These are phyloP conservation scores for Ooceraea biroi DNA, from an alignment of 1,140 invertebrate genomes.

Conservation along the genomic window DNA sequence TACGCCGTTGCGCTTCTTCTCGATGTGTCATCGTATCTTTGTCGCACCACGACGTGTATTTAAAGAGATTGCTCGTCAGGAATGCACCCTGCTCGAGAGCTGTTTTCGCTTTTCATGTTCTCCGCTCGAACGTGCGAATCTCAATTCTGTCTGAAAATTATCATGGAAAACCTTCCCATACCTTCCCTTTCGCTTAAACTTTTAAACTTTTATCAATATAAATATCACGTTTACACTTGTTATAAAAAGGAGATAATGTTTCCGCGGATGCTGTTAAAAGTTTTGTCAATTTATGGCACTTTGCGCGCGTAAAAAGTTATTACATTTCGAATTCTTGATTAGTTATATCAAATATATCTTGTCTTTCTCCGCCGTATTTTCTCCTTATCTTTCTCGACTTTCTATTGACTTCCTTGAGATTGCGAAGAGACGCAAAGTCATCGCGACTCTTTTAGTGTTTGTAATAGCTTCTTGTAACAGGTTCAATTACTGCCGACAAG, in stretches of 20 bases:
- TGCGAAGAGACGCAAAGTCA: not conserved
- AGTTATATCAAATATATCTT: not conserved
- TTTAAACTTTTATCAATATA: no score
- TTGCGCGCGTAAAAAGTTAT: no score
- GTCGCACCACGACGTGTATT: not conserved
- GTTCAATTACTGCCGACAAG: conserved; percentile 22
- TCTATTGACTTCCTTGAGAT: no score
- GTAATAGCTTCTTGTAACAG: conserved; percentile 4
- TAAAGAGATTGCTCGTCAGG: not conserved
- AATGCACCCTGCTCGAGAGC: not conserved
- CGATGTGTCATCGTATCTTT: conserved; percentile 25
- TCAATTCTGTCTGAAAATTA: no score
- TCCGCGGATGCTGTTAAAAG: no score
- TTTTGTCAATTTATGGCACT: no score
- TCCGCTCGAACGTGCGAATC: no score
- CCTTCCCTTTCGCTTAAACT: no score
- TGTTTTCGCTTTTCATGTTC: not conserved
- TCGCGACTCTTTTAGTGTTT: not conserved
- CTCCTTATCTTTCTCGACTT: not conserved
- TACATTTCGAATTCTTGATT: not conserved
- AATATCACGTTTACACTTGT: no score
- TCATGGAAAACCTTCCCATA: no score
- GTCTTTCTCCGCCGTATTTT: not conserved
- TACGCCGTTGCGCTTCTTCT: not conserved
- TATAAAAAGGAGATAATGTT: no score